Percentiles rank a stretch among this genome's conserved stretches.
phyloP scores from a whole-genome alignment of 2,888 invertebrate species.

The Marronus borbonicus region DNA sequence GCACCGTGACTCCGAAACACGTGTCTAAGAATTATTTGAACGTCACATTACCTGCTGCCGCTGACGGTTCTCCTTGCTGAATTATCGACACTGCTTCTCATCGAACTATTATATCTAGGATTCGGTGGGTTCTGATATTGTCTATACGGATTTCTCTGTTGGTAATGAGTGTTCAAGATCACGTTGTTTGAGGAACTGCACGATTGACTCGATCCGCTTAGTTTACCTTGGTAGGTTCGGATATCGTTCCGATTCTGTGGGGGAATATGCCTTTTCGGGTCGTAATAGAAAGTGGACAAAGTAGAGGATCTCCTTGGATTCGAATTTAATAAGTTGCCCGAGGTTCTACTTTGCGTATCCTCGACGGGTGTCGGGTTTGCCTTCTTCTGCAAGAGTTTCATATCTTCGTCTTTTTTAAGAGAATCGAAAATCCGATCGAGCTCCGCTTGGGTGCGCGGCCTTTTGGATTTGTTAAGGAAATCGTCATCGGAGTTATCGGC shows the following conservation, averaged over 20 bases:
- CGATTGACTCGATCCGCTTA: background rate
- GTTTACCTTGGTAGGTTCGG: background rate
- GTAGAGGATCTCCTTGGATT: background rate
- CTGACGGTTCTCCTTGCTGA: background rate
- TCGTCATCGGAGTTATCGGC: background rate
- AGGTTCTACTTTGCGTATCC: background rate
- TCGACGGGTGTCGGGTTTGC: background rate
- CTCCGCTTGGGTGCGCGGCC: background rate
- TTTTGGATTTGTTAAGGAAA: background rate
- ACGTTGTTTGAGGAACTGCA: background rate
- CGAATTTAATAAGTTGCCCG: background rate
- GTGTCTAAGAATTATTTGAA: background rate
- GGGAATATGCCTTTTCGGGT: background rate
- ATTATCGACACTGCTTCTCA: background rate
- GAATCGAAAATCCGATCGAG: background rate
- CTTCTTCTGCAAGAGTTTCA: background rate
- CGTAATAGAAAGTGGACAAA: background rate
- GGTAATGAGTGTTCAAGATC: constrained; percentile 13
- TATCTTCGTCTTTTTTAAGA: background rate
- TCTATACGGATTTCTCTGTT: constrained; percentile 1
- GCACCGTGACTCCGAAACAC: too few relatives aligned
- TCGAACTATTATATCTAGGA: background rate
- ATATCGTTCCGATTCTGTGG: background rate
- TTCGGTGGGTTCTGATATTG: constrained; percentile 5
- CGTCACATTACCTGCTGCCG: constrained; percentile 1